Percentiles rank a stretch among this genome's conserved stretches.
These are phyloP conservation scores for Acanthopagrus latus DNA, from an alignment of 2,797 vertebrate genomes.

Conservation along the genomic window DNA sequence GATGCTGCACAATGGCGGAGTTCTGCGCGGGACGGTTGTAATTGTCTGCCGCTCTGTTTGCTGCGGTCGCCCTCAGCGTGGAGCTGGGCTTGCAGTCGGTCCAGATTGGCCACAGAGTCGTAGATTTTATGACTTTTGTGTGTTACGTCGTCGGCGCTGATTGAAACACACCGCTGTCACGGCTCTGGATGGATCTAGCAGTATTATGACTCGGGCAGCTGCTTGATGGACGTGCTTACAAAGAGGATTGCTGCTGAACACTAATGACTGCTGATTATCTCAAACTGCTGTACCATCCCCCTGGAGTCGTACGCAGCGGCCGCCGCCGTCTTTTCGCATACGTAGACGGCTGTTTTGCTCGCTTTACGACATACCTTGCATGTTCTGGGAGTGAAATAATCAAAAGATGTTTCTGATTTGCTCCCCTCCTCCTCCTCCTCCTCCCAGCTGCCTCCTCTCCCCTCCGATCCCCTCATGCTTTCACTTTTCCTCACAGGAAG, in stretches of 20 bases:
- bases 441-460: constrained; percentile 23
- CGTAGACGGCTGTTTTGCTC: background rate
- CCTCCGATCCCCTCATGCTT: constrained; percentile 41
- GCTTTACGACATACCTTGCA: constrained; percentile 12
- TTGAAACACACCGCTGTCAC: background rate
- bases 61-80: background rate
- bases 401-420: constrained; percentile 65
- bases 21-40: constrained; percentile 18
- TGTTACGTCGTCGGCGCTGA: background rate
- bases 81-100: constrained; percentile 8
- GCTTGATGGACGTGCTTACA: constrained; percentile 45
- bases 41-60: constrained; percentile 48
- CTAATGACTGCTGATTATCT: constrained; percentile 50
- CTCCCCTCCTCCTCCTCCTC: background rate
- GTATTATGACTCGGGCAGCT: constrained; percentile 36
- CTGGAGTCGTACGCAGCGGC: background rate
- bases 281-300: constrained; percentile 22
- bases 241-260: constrained; percentile 38
- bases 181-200: constrained; percentile 26
- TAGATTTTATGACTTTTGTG: constrained; percentile 27
- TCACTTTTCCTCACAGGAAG: constrained; percentile 65
- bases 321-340: background rate
- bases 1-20: constrained; percentile 18
- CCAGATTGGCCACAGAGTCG: constrained; percentile 24
- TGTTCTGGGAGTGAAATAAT: constrained; percentile 30